Evolutionary conservation across 2,888 invertebrate species (phyloP).

Genomic region (Drosophila greeni): DNA sequence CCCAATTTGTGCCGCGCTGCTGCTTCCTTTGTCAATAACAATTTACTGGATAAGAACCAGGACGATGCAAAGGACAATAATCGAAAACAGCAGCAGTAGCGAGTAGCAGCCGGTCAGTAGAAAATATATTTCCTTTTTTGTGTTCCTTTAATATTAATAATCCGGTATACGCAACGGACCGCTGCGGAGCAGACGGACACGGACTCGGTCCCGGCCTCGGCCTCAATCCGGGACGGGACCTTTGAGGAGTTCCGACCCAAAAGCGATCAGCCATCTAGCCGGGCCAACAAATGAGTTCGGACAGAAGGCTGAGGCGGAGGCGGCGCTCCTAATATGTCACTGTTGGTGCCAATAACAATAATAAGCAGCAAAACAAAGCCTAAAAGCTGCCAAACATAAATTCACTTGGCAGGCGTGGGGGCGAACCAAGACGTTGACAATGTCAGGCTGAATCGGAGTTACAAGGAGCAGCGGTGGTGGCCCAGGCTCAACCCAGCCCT

Average conservation of each 20-base stretch:
- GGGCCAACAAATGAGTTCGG: constrained; percentile 63
- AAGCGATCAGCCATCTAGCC: constrained; percentile 37
- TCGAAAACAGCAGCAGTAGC: constrained; percentile 67
- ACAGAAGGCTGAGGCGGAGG: constrained; percentile 48
- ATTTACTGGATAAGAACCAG: constrained; percentile 59
- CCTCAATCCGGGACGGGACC: constrained; percentile 18
- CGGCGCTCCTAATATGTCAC: constrained; percentile 69
- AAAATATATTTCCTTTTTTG: constrained; percentile 63
- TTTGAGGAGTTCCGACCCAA: constrained; percentile 24
- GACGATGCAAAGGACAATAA: constrained; percentile 63
- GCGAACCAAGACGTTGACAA: constrained; percentile 62
- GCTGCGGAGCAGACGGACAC: not conserved
- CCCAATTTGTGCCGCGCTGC: constrained; percentile 72
- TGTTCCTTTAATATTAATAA: constrained; percentile 70
- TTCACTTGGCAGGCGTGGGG: constrained; percentile 51
- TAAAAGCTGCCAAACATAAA: constrained; percentile 72
- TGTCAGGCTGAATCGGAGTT: constrained; percentile 46
- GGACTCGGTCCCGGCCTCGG: not conserved
- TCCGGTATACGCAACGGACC: constrained; percentile 60
- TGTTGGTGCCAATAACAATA: constrained; percentile 75
- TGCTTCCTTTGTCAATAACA: constrained; percentile 75
- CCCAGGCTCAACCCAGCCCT: constrained; percentile 38
- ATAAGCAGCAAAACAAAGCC: constrained; percentile 74
- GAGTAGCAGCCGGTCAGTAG: constrained; percentile 71
- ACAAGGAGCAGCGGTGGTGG: constrained; percentile 1